Base-by-base conservation (phyloP, 2,888 invertebrate species). In the Dorcus hopei region DNA sequence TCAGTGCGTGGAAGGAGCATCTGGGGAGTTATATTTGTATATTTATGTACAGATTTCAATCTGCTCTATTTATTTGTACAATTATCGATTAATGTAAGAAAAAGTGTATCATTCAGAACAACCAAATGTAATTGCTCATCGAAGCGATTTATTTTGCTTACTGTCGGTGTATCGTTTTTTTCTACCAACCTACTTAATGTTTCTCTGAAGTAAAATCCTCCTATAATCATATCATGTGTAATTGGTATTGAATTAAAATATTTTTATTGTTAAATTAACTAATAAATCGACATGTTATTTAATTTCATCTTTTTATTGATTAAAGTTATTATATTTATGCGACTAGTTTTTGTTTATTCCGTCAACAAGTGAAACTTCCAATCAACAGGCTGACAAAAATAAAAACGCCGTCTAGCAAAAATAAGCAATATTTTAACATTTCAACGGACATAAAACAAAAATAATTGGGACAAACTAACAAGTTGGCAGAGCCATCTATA, bases 391-490 rank as follows among this genome's bases (percentile, higher is more conserved):
- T 49, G 47, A 57, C 57, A 54, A 57, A 62, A 61, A 63, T 52
- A 52, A 38, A 57, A 54, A 53, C 50, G 56, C 51, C 55, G 58
- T 61, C 69, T 68, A 69, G 68, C 65, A 67, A 66, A 61, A 55
- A 59, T 55, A 59, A 61, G 66, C 61, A 61, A 71, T 72, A 72
- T 70, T 71, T 74, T 67, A 72, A 69, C 67, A 69, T 73, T 73
- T 75, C 70, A 70, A 72, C 73, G 69, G 65, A 70, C 71, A 72
- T 73, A 73, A 76, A 74, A 73, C 71, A 74, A 72, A 75, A 75
- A 75, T 75, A 75, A 75, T 74, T 75, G 70, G 73, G 70, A 74
- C 72, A 74, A 72, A 72, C 71, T 74, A 74, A 74, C 72, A 70
- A 71, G 69, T 69, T 66, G 70, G 65, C 68, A 72, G 70, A 68